These are phyloP conservation scores for Cerastoderma edule DNA, from an alignment of 2,888 invertebrate genomes.

Conservation along the genomic window DNA sequence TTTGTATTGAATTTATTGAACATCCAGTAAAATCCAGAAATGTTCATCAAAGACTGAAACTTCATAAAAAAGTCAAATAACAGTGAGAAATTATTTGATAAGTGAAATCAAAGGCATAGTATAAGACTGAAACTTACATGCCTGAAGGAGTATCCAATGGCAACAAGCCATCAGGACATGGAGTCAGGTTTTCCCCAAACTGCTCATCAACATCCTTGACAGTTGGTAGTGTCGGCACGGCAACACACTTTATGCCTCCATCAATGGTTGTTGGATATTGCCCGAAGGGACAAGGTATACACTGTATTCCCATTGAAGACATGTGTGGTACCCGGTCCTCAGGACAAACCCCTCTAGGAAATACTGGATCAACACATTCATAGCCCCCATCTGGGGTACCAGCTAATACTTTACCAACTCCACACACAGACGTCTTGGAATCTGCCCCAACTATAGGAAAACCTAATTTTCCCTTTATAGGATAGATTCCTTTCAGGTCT, in stretches of 20 bases:
- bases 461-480: neutral
- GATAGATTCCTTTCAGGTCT: neutral
- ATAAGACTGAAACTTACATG: slow-evolving; percentile 25
- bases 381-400: slow-evolving; percentile 29
- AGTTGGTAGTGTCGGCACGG: neutral
- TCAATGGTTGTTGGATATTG: slow-evolving; percentile 9
- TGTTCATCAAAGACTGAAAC: no score
- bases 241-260: slow-evolving; percentile 34
- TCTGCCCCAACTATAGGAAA: neutral
- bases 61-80: no score
- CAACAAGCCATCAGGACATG: slow-evolving; percentile 56
- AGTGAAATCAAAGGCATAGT: neutral
- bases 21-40: no score
- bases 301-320: slow-evolving; percentile 25
- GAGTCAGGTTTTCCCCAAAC: neutral
- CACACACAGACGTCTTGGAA: slow-evolving; percentile 3
- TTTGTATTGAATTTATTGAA: no score
- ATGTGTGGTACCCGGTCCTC: slow-evolving; percentile 29
- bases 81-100: neutral
- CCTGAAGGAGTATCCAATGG: slow-evolving; percentile 50
- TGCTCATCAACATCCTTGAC: slow-evolving; percentile 3
- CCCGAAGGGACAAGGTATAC: slow-evolving; percentile 48
- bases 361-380: slow-evolving; percentile 42
- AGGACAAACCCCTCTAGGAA: slow-evolving; percentile 42
- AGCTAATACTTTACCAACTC: slow-evolving; percentile 18